phyloP scores from a whole-genome alignment of 2,888 invertebrate species.

The Caenorhabditis japonica region DNA sequence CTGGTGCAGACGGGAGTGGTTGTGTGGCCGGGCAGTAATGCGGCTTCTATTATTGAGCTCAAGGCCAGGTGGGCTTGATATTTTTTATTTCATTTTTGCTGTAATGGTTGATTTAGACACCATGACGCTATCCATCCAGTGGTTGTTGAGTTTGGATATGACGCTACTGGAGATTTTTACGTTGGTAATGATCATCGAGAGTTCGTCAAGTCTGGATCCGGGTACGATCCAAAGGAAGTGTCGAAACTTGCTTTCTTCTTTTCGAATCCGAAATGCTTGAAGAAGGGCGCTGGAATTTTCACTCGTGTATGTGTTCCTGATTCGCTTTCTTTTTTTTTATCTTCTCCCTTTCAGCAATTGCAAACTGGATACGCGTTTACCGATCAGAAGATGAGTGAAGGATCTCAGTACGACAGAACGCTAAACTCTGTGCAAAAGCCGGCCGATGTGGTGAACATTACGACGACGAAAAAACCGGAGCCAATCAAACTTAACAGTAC shows the following conservation, averaged over 20 bases:
- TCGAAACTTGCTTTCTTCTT: conserved; percentile 15
- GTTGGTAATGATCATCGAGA: conserved; percentile 27
- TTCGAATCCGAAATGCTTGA: conserved; percentile 9
- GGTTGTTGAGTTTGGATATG: conserved; percentile 31
- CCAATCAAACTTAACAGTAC: background rate
- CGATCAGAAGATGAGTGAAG: no score
- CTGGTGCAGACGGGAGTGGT: conserved; percentile 20
- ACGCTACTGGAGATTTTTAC: conserved; percentile 6
- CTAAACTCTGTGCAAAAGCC: no score
- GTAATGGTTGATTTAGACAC: no score
- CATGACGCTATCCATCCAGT: background rate
- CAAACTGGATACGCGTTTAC: no score
- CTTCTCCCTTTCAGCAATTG: no score
- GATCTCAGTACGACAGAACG: no score
- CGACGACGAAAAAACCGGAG: background rate
- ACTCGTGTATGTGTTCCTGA: conserved; percentile 6
- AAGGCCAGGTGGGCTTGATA: background rate
- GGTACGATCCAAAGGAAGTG: background rate
- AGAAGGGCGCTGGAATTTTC: conserved; percentile 9
- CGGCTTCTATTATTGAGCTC: conserved; percentile 22
- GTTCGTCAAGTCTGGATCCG: conserved; percentile 12
- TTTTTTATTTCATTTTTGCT: no score
- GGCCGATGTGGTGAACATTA: background rate
- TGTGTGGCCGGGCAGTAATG: conserved; percentile 14
- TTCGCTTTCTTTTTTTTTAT: no score